These are phyloP conservation scores for Nymphalis polychloros DNA, from an alignment of 2,888 invertebrate genomes.

Conservation along the genomic window DNA sequence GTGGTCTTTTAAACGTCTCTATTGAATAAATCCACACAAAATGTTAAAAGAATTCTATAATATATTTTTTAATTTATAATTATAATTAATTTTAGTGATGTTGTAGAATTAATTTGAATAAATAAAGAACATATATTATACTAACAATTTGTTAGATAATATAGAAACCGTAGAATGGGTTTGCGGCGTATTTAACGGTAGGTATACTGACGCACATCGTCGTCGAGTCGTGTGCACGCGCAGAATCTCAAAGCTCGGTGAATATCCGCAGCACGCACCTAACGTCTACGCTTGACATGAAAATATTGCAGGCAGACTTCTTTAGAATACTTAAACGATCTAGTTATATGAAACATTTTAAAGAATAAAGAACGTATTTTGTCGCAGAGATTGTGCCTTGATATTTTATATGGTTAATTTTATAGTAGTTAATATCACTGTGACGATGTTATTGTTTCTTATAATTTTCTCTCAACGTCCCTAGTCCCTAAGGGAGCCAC, in stretches of 20 bases:
- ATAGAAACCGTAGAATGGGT: neutral
- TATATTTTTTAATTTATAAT: neutral
- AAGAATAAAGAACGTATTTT: neutral
- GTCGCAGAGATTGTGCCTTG: too few species aligned
- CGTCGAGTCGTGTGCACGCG: slow-evolving; percentile 39
- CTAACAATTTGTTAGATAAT: neutral
- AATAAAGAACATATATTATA: neutral
- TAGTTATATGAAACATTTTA: slow-evolving; percentile 1
- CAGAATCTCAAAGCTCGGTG: slow-evolving; percentile 48
- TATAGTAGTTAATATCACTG: too few species aligned
- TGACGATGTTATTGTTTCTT: too few species aligned
- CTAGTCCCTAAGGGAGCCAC: slow-evolving; percentile 26
- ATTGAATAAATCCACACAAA: slow-evolving; percentile 21
- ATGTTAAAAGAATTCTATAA: neutral
- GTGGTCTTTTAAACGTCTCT: slow-evolving; percentile 27
- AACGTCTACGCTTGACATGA: slow-evolving; percentile 48
- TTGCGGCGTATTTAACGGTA: neutral
- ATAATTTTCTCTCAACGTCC: too few species aligned
- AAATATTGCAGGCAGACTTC: slow-evolving; percentile 48
- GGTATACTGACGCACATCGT: slow-evolving; percentile 12
- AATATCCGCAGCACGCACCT: slow-evolving; percentile 48
- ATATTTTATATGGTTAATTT: neutral
- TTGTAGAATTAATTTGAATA: neutral
- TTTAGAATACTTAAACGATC: slow-evolving; percentile 27
- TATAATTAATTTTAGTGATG: neutral